Evolutionary conservation across 2,888 invertebrate genomes (phyloP).

Genomic region (Sussaba pulchella): DNA sequence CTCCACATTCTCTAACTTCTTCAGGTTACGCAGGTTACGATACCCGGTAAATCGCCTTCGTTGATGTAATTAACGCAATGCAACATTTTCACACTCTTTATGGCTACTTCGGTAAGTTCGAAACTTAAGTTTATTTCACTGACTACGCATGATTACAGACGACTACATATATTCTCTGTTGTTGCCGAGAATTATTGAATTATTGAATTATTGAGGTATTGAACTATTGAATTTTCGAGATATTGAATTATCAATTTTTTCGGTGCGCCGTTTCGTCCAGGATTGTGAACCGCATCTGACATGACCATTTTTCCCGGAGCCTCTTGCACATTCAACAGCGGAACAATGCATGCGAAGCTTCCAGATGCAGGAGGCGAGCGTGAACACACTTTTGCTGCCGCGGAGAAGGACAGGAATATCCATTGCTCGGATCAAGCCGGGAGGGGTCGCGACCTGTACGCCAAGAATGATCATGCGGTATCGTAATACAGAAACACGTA

Average conservation of each 20-base stretch:
- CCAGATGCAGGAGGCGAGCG: conserved; percentile 40
- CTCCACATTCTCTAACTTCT: background rate
- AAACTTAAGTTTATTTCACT: no score
- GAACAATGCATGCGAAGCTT: conserved; percentile 31
- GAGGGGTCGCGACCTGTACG: conserved; percentile 59
- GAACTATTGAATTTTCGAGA: no score
- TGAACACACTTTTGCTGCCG: conserved; percentile 16
- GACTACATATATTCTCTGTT: no score
- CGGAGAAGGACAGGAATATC: conserved; percentile 18
- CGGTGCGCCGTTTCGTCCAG: background rate
- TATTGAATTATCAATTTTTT: no score
- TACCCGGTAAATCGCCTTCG: background rate
- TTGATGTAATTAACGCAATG: conserved; percentile 37
- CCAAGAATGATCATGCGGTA: conserved; percentile 58
- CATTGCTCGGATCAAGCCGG: background rate
- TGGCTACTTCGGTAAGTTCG: conserved; percentile 5
- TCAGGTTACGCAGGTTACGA: conserved; percentile 2
- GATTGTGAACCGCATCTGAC: no score
- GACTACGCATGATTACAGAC: no score
- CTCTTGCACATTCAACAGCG: conserved; percentile 11
- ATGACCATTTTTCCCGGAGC: no score
- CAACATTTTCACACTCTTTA: conserved; percentile 21
- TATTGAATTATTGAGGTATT: no score
- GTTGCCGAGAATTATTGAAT: no score
- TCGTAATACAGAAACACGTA: conserved; percentile 59